phyloP scores from a whole-genome alignment of 1,140 invertebrate species.

The Melitaea cinxia region DNA sequence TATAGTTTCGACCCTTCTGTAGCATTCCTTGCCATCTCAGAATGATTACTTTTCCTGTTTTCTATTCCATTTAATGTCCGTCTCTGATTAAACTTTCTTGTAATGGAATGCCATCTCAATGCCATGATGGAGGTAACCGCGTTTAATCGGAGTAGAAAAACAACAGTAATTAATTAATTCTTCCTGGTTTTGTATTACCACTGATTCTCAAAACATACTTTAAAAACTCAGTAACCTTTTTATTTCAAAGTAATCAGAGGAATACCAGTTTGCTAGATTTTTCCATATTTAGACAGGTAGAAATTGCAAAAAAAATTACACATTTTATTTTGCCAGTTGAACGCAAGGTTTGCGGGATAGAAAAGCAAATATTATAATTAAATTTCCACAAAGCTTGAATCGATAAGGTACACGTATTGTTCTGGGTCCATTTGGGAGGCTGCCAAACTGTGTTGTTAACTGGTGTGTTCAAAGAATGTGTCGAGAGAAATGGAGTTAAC shows the following conservation, averaged over 20 bases:
- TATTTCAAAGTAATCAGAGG: not conserved
- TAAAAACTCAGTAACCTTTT: not conserved
- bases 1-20: slow-evolving; percentile 32
- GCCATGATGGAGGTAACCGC: slow-evolving; percentile 33
- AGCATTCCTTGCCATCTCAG: slow-evolving; percentile 30
- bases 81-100: slow-evolving; percentile 41
- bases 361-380: not conserved
- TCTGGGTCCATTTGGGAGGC: slow-evolving; percentile 27
- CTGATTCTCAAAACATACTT: not conserved
- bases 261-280: not conserved
- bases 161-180: slow-evolving; percentile 24
- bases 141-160: slow-evolving; percentile 28
- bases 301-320: not conserved
- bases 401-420: slow-evolving; percentile 7
- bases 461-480: slow-evolving; percentile 26
- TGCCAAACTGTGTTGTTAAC: slow-evolving; percentile 33
- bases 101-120: slow-evolving; percentile 37
- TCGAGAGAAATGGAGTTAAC: slow-evolving; percentile 8
- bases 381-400: not conserved
- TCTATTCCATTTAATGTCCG: slow-evolving; percentile 37
- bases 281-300: not conserved
- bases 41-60: slow-evolving; percentile 47
- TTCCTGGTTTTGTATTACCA: slow-evolving; percentile 14
- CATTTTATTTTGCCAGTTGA: not conserved
- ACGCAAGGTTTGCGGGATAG: not conserved